phyloP scores from a whole-genome alignment of 2,113 vertebrate species.

The Charina bottae region DNA sequence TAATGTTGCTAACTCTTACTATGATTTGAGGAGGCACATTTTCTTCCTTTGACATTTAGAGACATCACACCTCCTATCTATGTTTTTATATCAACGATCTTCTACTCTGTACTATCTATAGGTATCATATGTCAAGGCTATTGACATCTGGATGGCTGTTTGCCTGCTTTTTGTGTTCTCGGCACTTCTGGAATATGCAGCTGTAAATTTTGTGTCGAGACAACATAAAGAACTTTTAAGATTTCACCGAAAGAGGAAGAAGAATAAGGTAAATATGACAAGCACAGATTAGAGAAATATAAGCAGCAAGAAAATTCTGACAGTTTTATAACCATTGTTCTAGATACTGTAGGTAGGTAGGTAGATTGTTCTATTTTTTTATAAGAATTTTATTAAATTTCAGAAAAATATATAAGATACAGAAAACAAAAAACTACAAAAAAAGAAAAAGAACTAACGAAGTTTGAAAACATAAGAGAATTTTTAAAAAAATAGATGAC shows the following conservation, averaged over 20 bases:
- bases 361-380: not conserved
- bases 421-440: no score
- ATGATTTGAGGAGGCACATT: not conserved
- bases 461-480: no score
- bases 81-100: slow-evolving; percentile 4
- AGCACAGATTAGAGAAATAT: not conserved
- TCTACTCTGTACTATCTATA: slow-evolving; percentile 51
- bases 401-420: no score
- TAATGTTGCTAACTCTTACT: not conserved
- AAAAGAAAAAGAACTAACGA: no score
- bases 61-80: slow-evolving; percentile 29
- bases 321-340: slow-evolving; percentile 2
- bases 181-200: slow-evolving; percentile 94
- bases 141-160: slow-evolving; percentile 99
- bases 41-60: not conserved
- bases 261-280: slow-evolving; percentile 82
- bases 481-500: no score
- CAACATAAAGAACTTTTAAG: slow-evolving; percentile 95
- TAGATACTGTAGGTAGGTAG: no score
- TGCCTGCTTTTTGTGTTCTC: slow-evolving; percentile 98
- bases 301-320: not conserved
- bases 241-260: slow-evolving; percentile 86
- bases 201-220: slow-evolving; percentile 96
- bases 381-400: no score
- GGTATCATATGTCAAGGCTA: slow-evolving; percentile 98